phyloP scores from a whole-genome alignment of 2,113 vertebrate genomes.

The Caretta caretta region DNA sequence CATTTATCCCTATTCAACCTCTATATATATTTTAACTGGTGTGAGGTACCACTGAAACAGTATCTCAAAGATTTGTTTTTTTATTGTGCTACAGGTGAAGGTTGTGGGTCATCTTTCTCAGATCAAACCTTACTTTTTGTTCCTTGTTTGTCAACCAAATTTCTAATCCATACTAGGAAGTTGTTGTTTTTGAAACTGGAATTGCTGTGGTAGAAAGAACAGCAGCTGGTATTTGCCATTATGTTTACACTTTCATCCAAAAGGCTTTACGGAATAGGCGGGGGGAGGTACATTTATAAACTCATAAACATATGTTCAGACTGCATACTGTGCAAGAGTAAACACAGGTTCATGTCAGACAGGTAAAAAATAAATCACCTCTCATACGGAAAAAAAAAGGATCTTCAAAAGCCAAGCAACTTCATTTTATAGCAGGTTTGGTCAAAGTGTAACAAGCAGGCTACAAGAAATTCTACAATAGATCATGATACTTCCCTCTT shows the following conservation, averaged over 20 bases:
- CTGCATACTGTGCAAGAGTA: conserved; percentile 47
- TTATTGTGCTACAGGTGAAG: neutral
- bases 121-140: neutral
- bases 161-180: neutral
- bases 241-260: conserved; percentile 53
- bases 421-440: neutral
- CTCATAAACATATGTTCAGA: conserved; percentile 45
- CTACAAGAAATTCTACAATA: conserved; percentile 40
- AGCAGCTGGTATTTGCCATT: conserved; percentile 48
- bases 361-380: conserved; percentile 48
- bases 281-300: conserved; percentile 48
- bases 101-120: neutral
- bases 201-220: conserved; percentile 27
- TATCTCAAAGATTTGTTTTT: neutral
- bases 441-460: neutral
- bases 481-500: conserved; percentile 47
- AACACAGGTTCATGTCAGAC: conserved; percentile 24
- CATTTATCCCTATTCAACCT: neutral
- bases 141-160: neutral
- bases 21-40: neutral
- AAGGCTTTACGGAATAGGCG: neutral
- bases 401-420: conserved; percentile 21
- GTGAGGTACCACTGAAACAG: neutral
- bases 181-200: conserved; percentile 36
- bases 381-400: neutral